Percentiles rank a stretch among this genome's conserved stretches.
phyloP scores from a whole-genome alignment of 37 sponge, comb jelly and placozoan species.

The Lycopodina hypogea region DNA sequence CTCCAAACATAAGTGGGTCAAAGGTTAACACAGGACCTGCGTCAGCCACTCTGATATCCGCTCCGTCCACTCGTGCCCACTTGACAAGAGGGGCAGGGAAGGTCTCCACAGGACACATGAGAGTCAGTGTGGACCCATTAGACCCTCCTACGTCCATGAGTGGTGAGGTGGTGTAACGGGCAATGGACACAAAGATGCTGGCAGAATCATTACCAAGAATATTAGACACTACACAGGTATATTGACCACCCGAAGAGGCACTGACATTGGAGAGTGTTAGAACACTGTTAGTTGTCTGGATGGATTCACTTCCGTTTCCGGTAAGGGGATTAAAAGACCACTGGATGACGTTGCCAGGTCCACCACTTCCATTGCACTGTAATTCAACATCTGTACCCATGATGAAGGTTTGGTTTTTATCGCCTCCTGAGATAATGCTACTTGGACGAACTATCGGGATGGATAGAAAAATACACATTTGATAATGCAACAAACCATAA shows the following conservation, averaged over 20 bases:
- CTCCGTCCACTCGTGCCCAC: conserved; percentile 7
- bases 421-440: background rate
- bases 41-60: background rate
- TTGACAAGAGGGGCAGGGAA: conserved; percentile 41
- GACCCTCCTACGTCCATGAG: conserved; percentile 1
- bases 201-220: conserved; percentile 36
- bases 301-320: too few relatives aligned
- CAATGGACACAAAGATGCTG: conserved; percentile 18
- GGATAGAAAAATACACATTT: background rate
- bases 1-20: conserved; percentile 26
- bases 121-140: conserved; percentile 4
- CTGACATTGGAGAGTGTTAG: conserved; percentile 4
- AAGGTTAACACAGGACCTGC: background rate
- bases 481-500: too few relatives aligned
- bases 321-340: conserved; percentile 26
- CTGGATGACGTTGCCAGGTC: conserved; percentile 33
- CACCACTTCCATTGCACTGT: conserved; percentile 49
- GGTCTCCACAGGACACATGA: conserved; percentile 41
- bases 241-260: conserved; percentile 64
- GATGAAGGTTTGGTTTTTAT: background rate
- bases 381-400: conserved; percentile 2
- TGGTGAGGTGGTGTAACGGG: conserved; percentile 19
- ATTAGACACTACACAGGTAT: conserved; percentile 52
- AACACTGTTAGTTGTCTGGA: background rate
- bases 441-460: background rate